phyloP scores from a whole-genome alignment of 2,888 invertebrate species.

The Plagodis dolabraria region DNA sequence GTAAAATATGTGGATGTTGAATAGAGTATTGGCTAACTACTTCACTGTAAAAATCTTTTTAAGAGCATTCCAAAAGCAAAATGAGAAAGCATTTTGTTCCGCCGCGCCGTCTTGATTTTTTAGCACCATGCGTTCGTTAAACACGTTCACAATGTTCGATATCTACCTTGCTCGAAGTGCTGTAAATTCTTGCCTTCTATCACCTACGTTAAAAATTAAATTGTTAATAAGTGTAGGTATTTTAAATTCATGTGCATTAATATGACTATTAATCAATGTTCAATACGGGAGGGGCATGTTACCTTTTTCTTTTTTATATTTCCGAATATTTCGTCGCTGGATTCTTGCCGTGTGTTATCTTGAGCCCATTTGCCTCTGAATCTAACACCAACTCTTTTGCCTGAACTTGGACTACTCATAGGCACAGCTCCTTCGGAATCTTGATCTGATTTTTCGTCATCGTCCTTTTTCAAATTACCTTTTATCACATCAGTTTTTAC shows the following conservation, averaged over 20 bases:
- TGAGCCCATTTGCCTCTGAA: slow-evolving; percentile 73
- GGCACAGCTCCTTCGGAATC: slow-evolving; percentile 68
- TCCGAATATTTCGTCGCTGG: slow-evolving; percentile 70
- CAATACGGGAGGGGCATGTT: slow-evolving; percentile 24
- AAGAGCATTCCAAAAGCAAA: slow-evolving; percentile 6
- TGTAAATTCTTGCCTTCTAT: slow-evolving; percentile 59
- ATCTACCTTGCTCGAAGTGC: slow-evolving; percentile 63
- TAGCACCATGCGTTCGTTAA: slow-evolving; percentile 39
- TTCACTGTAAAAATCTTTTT: no score
- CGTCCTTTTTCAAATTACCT: slow-evolving; percentile 62
- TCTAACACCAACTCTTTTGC: slow-evolving; percentile 69
- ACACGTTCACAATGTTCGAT: slow-evolving; percentile 38
- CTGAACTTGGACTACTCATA: slow-evolving; percentile 60
- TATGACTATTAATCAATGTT: neutral
- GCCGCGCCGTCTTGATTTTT: neutral
- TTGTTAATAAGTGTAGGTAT: slow-evolving; percentile 21
- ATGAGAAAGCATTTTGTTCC: slow-evolving; percentile 6
- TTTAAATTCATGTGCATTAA: slow-evolving; percentile 1
- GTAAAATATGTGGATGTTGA: no score
- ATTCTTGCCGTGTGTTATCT: slow-evolving; percentile 58
- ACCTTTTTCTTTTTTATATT: slow-evolving; percentile 71
- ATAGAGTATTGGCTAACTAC: no score
- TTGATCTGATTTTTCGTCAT: slow-evolving; percentile 72
- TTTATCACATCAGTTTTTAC: slow-evolving; percentile 31
- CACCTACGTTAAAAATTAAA: slow-evolving; percentile 59